Conservation (phyloP, 2,888 invertebrate genomes). For the Cyclophora albipunctata region DNA sequence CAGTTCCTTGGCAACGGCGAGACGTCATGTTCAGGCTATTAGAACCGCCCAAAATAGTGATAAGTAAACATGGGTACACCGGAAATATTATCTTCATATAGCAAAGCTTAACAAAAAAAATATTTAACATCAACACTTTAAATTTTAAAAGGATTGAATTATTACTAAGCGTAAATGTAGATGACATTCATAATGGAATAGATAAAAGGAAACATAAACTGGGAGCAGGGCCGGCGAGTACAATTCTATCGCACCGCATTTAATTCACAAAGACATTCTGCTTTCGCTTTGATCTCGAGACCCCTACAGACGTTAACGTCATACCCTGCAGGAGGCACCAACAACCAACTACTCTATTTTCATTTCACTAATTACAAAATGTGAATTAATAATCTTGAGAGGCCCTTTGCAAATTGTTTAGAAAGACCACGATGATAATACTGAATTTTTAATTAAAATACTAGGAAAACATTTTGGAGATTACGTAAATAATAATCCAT, state of each 20-base stretch:
- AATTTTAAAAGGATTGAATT: no score
- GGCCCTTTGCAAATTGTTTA: conserved; percentile 1
- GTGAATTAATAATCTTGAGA: no score
- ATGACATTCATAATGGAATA: background rate
- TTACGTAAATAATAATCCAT: conserved; percentile 5
- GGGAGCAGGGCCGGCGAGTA: background rate
- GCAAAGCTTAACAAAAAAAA: no score
- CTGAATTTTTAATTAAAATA: background rate
- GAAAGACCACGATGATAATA: conserved; percentile 10
- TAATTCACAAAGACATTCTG: conserved; percentile 20
- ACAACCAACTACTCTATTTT: conserved; percentile 5
- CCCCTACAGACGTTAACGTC: conserved; percentile 19
- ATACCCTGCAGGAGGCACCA: conserved; percentile 20
- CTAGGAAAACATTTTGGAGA: no score
- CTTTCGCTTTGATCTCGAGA: conserved; percentile 33
- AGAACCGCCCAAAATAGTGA: no score
- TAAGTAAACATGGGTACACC: no score
- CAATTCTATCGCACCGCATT: conserved; percentile 19
- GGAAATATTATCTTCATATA: no score
- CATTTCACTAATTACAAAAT: conserved; percentile 1
- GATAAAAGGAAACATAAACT: no score
- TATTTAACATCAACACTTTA: no score
- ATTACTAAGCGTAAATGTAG: background rate
- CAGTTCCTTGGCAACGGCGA: conserved; percentile 13
- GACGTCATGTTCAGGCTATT: background rate